phyloP scores from a whole-genome alignment of 2,113 vertebrate species.

The Hucho hucho region DNA sequence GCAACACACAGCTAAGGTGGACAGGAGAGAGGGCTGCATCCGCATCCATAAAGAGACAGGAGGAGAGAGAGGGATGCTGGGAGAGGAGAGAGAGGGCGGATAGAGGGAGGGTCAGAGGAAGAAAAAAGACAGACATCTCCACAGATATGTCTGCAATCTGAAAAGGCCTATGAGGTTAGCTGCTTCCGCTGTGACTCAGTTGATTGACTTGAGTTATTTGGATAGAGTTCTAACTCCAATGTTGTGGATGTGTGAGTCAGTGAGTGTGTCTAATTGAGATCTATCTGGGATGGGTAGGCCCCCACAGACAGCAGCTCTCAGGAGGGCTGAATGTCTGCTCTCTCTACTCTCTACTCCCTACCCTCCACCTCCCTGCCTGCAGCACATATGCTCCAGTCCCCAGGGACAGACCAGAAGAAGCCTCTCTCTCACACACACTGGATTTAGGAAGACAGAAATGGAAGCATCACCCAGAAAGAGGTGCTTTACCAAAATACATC shows the following conservation, averaged over 20 bases:
- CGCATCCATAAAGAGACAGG: no score
- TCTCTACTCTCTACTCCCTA: no score
- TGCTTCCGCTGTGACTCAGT: no score
- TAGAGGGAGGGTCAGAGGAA: no score
- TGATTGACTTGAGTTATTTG: no score
- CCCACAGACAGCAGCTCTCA: not conserved
- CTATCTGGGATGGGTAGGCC: conserved; percentile 1
- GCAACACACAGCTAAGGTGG: not conserved
- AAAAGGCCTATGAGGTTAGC: no score
- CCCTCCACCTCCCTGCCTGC: not conserved
- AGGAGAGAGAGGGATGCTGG: no score
- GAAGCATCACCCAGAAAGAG: not conserved
- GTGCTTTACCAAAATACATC: not conserved
- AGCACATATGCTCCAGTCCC: not conserved
- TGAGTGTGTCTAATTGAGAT: not conserved
- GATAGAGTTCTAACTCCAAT: no score
- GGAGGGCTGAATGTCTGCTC: not conserved
- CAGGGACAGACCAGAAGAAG: not conserved
- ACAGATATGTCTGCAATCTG: no score
- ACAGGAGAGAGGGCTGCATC: not conserved
- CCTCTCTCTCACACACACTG: not conserved
- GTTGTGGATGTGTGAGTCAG: not conserved
- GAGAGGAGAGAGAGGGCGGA: no score
- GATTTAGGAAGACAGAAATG: not conserved
- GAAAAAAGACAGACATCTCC: no score